Evolutionary conservation across 2,797 vertebrate genomes (phyloP).

Genomic region (Scolopax bukidnonensis): DNA sequence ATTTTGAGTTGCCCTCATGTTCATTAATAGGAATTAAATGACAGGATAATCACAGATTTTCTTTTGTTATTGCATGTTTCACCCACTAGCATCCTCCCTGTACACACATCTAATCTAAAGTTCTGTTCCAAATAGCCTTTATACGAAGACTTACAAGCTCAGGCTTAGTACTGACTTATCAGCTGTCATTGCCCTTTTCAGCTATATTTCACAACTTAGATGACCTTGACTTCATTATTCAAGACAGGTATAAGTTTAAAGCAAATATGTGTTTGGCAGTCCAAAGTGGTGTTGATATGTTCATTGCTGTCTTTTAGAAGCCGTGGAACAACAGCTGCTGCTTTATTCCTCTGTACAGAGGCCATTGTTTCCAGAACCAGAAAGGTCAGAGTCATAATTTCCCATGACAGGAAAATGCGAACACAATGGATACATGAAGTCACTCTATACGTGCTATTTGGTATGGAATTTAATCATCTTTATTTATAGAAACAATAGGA

Average conservation of each 20-base stretch:
- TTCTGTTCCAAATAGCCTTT: not conserved
- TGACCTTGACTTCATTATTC: not conserved
- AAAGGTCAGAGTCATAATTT: not conserved
- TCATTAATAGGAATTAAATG: constrained; percentile 42
- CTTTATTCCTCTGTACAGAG: not conserved
- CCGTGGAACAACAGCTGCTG: not conserved
- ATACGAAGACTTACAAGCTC: not conserved
- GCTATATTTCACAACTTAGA: not conserved
- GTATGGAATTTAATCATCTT: not conserved
- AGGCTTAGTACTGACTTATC: not conserved
- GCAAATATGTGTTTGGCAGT: not conserved
- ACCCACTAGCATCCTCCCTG: not conserved
- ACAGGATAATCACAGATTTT: constrained; percentile 27
- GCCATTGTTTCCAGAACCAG: not conserved
- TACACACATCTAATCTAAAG: not conserved
- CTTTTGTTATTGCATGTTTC: not conserved
- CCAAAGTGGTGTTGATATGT: not conserved
- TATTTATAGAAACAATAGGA: not conserved
- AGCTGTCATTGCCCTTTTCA: not conserved
- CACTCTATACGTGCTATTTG: not conserved
- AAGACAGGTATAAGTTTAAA: not conserved
- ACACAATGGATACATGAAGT: not conserved
- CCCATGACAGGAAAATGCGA: not conserved
- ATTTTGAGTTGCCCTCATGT: not conserved
- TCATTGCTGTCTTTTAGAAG: not conserved